A percentile compares a stretch with the other conserved stretches of the same genome.
Conservation (phyloP, 1,140 invertebrate species). For the Drosophila eugracilis region DNA sequence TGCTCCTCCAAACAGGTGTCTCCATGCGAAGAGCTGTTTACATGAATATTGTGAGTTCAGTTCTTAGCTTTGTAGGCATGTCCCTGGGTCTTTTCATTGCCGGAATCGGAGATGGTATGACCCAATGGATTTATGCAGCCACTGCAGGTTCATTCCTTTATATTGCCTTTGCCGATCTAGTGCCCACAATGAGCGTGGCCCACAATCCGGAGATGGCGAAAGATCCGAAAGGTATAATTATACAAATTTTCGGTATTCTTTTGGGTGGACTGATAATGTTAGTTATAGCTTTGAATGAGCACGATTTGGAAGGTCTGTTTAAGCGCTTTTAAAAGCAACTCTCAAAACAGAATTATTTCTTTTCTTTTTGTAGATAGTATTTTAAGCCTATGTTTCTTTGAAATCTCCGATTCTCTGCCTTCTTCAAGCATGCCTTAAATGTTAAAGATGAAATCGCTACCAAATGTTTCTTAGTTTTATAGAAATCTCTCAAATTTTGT, state of each 20-base stretch:
- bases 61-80: conserved; percentile 91
- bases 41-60: conserved; percentile 90
- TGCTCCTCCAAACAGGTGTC: conserved; percentile 91
- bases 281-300: conserved; percentile 90
- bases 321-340: conserved; percentile 58
- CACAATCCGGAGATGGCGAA: conserved; percentile 83
- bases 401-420: conserved; percentile 33
- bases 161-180: conserved; percentile 92
- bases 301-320: conserved; percentile 87
- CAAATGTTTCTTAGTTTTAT: conserved; percentile 10
- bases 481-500: not conserved
- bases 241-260: conserved; percentile 89
- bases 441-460: conserved; percentile 7
- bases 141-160: conserved; percentile 94
- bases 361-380: conserved; percentile 36
- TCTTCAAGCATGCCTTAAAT: not conserved
- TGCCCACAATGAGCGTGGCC: conserved; percentile 87
- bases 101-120: conserved; percentile 87
- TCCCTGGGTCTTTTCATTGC: conserved; percentile 90
- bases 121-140: conserved; percentile 91
- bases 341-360: conserved; percentile 3
- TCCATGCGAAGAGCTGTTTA: conserved; percentile 89
- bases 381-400: conserved; percentile 4
- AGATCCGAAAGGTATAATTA: conserved; percentile 73
- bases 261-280: conserved; percentile 90